These are phyloP conservation scores for Trypoxylon attenuatum DNA, from an alignment of 2,888 invertebrate species.

Conservation along the genomic window DNA sequence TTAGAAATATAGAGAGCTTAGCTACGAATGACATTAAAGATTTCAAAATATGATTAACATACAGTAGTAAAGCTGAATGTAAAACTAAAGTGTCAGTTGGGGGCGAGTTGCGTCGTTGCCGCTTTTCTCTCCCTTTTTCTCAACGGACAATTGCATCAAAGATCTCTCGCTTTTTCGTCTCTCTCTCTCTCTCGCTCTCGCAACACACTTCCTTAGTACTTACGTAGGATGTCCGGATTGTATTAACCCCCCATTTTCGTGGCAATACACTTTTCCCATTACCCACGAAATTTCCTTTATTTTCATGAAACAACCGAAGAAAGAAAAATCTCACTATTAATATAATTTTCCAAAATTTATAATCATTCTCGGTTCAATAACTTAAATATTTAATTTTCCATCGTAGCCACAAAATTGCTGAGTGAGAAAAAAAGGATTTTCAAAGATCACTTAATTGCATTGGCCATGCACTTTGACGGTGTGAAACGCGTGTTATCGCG, in stretches of 20 bases:
- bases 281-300: too few species aligned
- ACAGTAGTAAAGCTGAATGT: conserved; percentile 5
- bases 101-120: conserved; percentile 55
- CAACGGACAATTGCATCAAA: conserved; percentile 17
- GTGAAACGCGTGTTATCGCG: too few species aligned
- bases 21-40: too few species aligned
- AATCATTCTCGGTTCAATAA: neutral
- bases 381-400: neutral
- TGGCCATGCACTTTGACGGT: too few species aligned
- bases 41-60: neutral
- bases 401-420: too few species aligned
- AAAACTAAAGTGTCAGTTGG: conserved; percentile 64
- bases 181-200: conserved; percentile 23
- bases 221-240: conserved; percentile 6
- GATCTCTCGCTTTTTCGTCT: conserved; percentile 20
- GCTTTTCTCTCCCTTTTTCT: conserved; percentile 40
- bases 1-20: too few species aligned
- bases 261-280: too few species aligned
- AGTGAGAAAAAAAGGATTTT: too few species aligned
- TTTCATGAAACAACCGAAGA: too few species aligned
- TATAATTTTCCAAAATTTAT: neutral
- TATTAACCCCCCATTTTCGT: neutral
- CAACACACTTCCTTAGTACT: conserved; percentile 3
- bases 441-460: too few species aligned
- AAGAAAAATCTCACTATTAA: too few species aligned